Percentiles rank a stretch among this genome's conserved stretches.
These are phyloP conservation scores for Dolichotis patagonum DNA, from an alignment of 2,113 vertebrate genomes.

Conservation along the genomic window DNA sequence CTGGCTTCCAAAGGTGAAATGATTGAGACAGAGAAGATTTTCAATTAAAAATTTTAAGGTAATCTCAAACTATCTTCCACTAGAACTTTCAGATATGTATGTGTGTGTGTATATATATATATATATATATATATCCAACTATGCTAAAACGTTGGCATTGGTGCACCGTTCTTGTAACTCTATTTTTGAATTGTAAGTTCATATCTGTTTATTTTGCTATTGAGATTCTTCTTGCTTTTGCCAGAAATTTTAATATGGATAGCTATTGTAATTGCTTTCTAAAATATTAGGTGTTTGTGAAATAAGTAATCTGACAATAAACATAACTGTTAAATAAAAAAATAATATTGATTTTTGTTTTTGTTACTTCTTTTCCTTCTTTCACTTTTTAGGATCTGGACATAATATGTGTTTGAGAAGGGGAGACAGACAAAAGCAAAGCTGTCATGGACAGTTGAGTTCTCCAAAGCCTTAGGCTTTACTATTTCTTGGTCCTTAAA, in stretches of 20 bases:
- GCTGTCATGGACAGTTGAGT: neutral
- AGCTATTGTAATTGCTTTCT: neutral
- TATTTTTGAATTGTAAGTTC: neutral
- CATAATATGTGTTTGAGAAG: neutral
- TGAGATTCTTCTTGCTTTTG: neutral
- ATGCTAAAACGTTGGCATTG: neutral
- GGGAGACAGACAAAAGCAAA: neutral
- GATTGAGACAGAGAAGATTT: neutral
- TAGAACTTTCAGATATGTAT: neutral
- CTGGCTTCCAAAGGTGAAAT: neutral
- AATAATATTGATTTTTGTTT: neutral
- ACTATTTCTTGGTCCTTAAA: neutral
- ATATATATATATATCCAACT: neutral
- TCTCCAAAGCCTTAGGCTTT: rapidly evolving
- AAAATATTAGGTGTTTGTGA: neutral
- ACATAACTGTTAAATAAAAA: neutral
- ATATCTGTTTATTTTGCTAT: neutral
- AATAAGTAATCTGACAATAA: neutral
- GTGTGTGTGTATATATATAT: no score
- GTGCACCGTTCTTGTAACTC: neutral
- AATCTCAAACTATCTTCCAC: neutral
- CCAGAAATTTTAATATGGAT: neutral
- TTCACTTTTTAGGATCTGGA: neutral
- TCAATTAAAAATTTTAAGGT: neutral
- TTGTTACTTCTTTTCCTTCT: neutral